Base-by-base conservation (phyloP, 2,888 invertebrate species). In the Carterocephalus palaemon region DNA sequence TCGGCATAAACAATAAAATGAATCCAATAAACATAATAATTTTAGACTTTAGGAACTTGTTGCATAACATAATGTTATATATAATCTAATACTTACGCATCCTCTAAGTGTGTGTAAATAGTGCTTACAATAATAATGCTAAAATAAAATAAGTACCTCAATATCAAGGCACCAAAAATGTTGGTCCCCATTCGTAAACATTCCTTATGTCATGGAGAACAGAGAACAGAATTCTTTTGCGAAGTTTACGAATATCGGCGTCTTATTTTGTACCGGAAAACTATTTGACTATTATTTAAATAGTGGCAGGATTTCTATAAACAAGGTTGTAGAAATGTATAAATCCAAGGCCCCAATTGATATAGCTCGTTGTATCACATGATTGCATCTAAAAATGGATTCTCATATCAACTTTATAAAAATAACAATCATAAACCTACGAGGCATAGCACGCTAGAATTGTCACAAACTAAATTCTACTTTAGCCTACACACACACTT, bases 31-130 rank as follows among this genome's bases (percentile, higher is more conserved):
- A n/a, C n/a, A n/a, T n/a, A n/a, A 34, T 42, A 34, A 42, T 42
- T 15, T 32, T 42, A 42, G 13, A 28, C 15, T 34, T 26, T 42
- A 42, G 42, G 42, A 42, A 42, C 42, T 39, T 42, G 28, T 42
- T 31, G n/a, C n/a, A 8, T 40, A 34, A 42, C 8, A 20, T 17
- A n/a, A n/a, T n/a, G n/a, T n/a, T n/a, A 19, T 22, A 26, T 24
- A 32, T 28, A 28, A n/a, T 42, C 7, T 42, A 26, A 42, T 34
- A 34, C 34, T 42, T 42, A 42, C 24, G 6, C 12, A 5, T 24
- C 32, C 24, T 13, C 12, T 22, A 16, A 32, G 20, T 31, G 32
- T 32, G 23, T 32, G 29, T 39, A 41, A 41, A 61, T 53, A 56
- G 51, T 49, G 33, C 41, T 26, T 29, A 39, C 10, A 31, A 20